Base-by-base conservation (phyloP, 2,888 invertebrate species). In the Heliconius sara region DNA sequence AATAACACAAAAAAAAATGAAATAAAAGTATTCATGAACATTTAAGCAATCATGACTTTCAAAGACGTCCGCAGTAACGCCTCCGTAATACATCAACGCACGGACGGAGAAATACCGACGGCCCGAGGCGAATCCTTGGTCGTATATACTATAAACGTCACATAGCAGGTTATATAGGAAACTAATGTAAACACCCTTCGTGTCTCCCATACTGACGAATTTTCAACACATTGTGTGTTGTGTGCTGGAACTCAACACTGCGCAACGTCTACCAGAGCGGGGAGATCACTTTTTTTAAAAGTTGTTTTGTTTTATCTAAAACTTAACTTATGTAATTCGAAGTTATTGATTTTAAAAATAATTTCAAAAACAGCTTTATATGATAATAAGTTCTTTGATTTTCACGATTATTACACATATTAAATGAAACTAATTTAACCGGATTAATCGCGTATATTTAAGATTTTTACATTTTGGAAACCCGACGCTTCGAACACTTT, bases 1-100 rank as follows among this genome's bases (percentile, higher is more conserved):
- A 10, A 70, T 60, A 19, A n/a, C 25, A 70, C 4, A 66, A 66
- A 67, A 67, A 30, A 34, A 67, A 68, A n/a, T 10, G 10, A 39
- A 39, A 39, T 67, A 43, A 68, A 68, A 68, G 25, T 68, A 39
- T 43, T 68, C n/a, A n/a, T 39, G n/a, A 25, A 68, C 39, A 13
- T 68, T 43, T 68, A 43, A 68, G 13, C 13, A 68, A 25, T 63
- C 63, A 25, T n/a, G n/a, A 63, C 4, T 13, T n/a, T 43, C 68
- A 13, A 39, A 68, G 12, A 68, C 13, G 68, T 68, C 68, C n/a
- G 12, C 12, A 68, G 39, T n/a, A 39, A 27, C 39, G 13, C 68
- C 43, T n/a, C 43, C 39, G 39, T 68, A 68, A 68, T 68, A 68
- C 39, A 68, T 68, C 39, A 68, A 68, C 68, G 68, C 39, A 68